phyloP scores from a whole-genome alignment of 2,888 invertebrate species.

The Rhorus exstirpatorius region DNA sequence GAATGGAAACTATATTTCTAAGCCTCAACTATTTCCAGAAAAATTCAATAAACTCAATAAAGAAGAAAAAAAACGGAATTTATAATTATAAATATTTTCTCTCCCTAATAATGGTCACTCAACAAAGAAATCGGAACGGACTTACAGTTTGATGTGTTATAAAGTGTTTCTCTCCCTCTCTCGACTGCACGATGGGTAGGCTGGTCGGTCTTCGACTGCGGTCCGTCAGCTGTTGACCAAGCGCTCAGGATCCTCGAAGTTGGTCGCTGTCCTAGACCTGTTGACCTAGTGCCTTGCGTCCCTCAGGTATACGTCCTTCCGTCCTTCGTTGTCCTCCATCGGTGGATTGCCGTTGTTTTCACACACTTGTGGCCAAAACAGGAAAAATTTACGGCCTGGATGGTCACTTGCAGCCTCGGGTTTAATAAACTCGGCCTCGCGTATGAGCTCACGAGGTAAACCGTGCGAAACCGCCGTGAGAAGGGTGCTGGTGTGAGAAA shows the following conservation, averaged over 20 bases:
- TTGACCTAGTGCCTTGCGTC: not conserved
- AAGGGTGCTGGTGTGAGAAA: slow-evolving; percentile 3
- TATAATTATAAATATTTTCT: too few relatives aligned
- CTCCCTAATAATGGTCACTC: not conserved
- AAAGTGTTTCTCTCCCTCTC: too few relatives aligned
- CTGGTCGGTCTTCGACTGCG: not conserved
- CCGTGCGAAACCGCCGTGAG: slow-evolving; percentile 1
- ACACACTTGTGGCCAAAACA: slow-evolving; percentile 8
- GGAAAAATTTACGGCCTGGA: not conserved
- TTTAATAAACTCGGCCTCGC: not conserved
- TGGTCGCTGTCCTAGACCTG: not conserved
- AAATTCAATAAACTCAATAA: too few relatives aligned
- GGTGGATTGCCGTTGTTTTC: not conserved
- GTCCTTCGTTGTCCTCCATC: not conserved
- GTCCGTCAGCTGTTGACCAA: not conserved
- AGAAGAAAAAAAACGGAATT: too few relatives aligned
- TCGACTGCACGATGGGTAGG: too few relatives aligned
- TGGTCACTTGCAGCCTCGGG: slow-evolving; percentile 8
- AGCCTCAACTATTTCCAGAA: too few relatives aligned
- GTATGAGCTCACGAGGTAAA: not conserved
- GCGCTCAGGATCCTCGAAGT: not conserved
- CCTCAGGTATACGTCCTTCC: not conserved
- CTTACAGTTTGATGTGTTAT: not conserved
- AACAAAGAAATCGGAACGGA: slow-evolving; percentile 1
- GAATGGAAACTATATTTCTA: too few relatives aligned